Base-by-base conservation (phyloP, 2,888 invertebrate species). In the Ernsta delagoae region DNA sequence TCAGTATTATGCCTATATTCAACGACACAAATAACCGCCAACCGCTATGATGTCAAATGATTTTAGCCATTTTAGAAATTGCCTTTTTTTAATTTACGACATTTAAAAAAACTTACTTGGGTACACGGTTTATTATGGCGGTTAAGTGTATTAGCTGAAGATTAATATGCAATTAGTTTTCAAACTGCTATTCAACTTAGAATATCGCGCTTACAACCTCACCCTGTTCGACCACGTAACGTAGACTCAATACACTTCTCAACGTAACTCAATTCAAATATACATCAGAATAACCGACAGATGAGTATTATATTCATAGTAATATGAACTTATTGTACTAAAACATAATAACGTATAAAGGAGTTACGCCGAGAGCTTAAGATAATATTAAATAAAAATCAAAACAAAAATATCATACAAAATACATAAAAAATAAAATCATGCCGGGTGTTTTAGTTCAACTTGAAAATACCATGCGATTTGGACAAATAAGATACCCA, bases 281-380 rank as follows among this genome's bases (percentile, higher is more conserved):
- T 48, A 43, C 12, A 39, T 80, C 75, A 57, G n/a, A 79, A 76
- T 79, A 77, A 77, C 77, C 76, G 74, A 80, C 74, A 76, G 72
- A 82, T 84, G 86, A 86, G 86, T 86, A 86, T 86, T 56, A 69
- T 53, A 53, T 24, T 9, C 24, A 24, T 53, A 53, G 24, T 54
- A 24, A 48, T 31, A 54, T 11, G 4, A 5, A 54, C 54, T 50
- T 50, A 50, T 50, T 16, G 1, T 50, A 16, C 50, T 50, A 16
- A 50, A 50, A n/a, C 16, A 1, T 16, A 16, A 16, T 16, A 3
- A 48, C 16, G 8, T 34, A 34, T 6, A 34, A 54, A 54, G 5
- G 16, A 5, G 24, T n/a, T 0, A 31, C 6, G 24, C 24, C 24
- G 11, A 31, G 1, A 54, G 4, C 11, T 9, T 1, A 16, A 5